Base-by-base conservation (phyloP, 2,113 vertebrate species). In the Lamprologus sp. region DNA sequence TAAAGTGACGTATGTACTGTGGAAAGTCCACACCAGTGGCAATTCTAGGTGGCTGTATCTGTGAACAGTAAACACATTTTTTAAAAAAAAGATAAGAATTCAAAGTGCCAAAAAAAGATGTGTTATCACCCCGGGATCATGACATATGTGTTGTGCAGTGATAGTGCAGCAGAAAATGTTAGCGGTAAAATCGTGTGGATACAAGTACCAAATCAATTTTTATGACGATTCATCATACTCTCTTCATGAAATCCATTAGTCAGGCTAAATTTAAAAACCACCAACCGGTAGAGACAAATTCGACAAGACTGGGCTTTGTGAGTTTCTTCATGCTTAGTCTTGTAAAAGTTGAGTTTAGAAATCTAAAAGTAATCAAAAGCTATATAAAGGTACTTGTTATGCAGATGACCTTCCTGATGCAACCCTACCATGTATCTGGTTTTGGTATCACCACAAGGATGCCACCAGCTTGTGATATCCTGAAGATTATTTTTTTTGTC, bases 1-100 rank as follows among this genome's bases (percentile, higher is more conserved):
- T 56, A 5, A 28, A 56, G 23, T 56, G 54, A 56, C 4, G 0
- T 1, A 56, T 8, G 54, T 56, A 1, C 23, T 2, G 23, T 56
- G 55, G 0, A 56, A 56, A 56, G 55, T 56, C 0, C 23, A 56
- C 0, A 56, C 23, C 1, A 58, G 23, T 28, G 55, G 23, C 55
- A 58, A 28, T 58, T 58, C 3, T 58, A 58, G 13, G 23, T 58
- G 55, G 23, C 55, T 58, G 55, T 9, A 9, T 58, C 7, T 28
- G 55, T 58, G 13, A 58, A 3, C 23, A 28, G 55, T 56, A 56
- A 56, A 56, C 13, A 21, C 21, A 21, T 23, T 26, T 55, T 55
- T 26, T 23, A 1, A 56, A 21, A 21, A 21, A 21, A 21, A 21
- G 21, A 21, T 21, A 21, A 56, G 0, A 56, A 56, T 56, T 56